Conservation (phyloP, 1,140 invertebrate genomes). For the Pogonus chalceus region DNA sequence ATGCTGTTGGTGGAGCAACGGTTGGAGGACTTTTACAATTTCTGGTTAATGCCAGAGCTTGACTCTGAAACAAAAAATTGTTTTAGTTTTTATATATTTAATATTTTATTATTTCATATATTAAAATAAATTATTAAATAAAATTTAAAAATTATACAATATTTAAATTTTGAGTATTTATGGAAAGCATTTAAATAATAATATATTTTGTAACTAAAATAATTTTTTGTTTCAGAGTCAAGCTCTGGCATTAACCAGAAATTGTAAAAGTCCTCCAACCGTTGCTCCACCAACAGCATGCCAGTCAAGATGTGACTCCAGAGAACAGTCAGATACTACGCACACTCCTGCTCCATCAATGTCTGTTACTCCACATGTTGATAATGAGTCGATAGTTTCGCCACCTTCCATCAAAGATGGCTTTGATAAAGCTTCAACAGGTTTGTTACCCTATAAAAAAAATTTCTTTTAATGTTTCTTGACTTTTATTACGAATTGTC, state of each 20-base stretch:
- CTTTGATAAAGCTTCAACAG: slow-evolving; percentile 25
- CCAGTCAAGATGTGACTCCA: slow-evolving; percentile 25
- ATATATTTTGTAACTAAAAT: no score
- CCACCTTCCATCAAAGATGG: slow-evolving; percentile 34
- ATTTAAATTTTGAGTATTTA: no score
- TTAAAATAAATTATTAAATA: no score
- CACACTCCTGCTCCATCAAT: slow-evolving; percentile 37
- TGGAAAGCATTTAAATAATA: no score
- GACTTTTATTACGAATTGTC: no score
- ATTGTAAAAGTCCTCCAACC: slow-evolving; percentile 41
- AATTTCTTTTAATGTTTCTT: neutral
- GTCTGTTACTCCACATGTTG: slow-evolving; percentile 34
- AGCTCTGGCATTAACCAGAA: slow-evolving; percentile 47
- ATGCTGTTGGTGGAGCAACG: slow-evolving; percentile 31
- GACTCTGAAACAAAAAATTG: slow-evolving; percentile 45
- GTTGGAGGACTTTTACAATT: slow-evolving; percentile 42
- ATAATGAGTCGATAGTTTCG: slow-evolving; percentile 36
- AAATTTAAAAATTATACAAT: no score
- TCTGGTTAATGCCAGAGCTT: slow-evolving; percentile 47
- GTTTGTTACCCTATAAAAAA: slow-evolving; percentile 15
- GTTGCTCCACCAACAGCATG: slow-evolving; percentile 30
- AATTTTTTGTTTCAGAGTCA: slow-evolving; percentile 45
- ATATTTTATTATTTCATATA: no score
- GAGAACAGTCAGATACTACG: slow-evolving; percentile 40
- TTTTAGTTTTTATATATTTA: no score